Conservation (phyloP, 2,888 invertebrate genomes). For the Cephus sareptanus region DNA sequence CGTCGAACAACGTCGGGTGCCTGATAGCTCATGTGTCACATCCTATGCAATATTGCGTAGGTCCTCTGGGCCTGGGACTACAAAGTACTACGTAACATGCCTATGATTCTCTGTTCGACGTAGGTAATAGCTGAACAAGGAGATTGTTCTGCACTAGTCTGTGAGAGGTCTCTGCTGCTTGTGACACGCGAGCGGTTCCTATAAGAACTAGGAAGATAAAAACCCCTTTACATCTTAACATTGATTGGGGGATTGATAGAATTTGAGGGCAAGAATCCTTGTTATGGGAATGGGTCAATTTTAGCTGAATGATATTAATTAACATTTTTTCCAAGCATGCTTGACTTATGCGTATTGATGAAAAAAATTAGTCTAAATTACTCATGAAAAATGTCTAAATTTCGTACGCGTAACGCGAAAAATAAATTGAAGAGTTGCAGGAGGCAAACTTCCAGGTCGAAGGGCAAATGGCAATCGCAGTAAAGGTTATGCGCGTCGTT, state of each 20-base stretch:
- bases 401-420: background rate
- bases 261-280: background rate
- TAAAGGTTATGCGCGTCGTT: conserved; percentile 46
- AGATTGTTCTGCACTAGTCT: conserved; percentile 44
- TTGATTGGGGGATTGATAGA: background rate
- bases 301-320: too few species aligned
- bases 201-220: background rate
- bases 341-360: too few species aligned
- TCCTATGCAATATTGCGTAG: conserved; percentile 51
- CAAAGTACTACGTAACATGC: conserved; percentile 13
- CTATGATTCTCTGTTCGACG: conserved; percentile 37
- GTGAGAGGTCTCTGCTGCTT: conserved; percentile 34
- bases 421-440: background rate
- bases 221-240: background rate
- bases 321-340: too few species aligned
- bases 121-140: conserved; percentile 42
- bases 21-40: conserved; percentile 36
- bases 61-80: background rate
- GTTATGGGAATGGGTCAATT: too few species aligned
- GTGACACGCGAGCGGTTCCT: conserved; percentile 32
- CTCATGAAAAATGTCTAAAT: background rate
- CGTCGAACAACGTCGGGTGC: conserved; percentile 29
- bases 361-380: too few species aligned
- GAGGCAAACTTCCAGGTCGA: background rate
- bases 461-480: conserved; percentile 7